Evolutionary conservation across 2,797 vertebrate genomes (phyloP), one percentile per base, ranked within the genome.

Genomic region (Melanotaenia boesemani): DNA sequence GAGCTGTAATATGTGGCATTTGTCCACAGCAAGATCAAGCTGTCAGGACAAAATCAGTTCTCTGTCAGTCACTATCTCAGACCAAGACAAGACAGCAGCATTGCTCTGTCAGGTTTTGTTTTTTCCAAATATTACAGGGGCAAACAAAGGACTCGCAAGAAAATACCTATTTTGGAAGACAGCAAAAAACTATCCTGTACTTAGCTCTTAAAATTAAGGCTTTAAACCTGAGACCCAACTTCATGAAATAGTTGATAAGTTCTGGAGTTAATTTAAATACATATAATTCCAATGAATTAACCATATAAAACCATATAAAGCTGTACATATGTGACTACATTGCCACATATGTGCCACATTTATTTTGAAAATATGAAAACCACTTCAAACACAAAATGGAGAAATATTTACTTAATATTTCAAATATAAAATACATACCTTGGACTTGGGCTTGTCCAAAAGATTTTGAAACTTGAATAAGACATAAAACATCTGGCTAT

Each of bases 1-100:
- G 2, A 89, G 86, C 76, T 71, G 72, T 77, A 85, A 83, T 80
- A 86, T 87, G 88, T 91, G 91, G 85, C 85, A 74, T 84, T 46
- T 84, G 87, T 87, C 77, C 37, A 13, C 72, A 86, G 69, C 85
- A 86, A 85, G 78, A 85, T 72, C 15, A n/a, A 77, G 67, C 83
- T 90, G 83, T 89, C 88, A 87, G 75, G 75, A 81, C 76, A 70
- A 67, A 88, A 81, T 78, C 63, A 84, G 78, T 72, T 70, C 52
- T 71, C 75, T 81, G 74, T 79, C 86, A 81, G 66, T 76, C 63
- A 77, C 58, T 44, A 76, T 82, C 71, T 66, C 22, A 80, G 74
- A 74, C 13, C 48, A 63, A 75, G 76, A 77, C 77, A 74, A 76
- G 69, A 80, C 44, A 71, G 41, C 30, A 62, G 55, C 67, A 62